Evolutionary conservation across 1,140 invertebrate genomes (phyloP), one percentile per base, ranked within the genome.

Genomic region (Neotoxoptera formosana): DNA sequence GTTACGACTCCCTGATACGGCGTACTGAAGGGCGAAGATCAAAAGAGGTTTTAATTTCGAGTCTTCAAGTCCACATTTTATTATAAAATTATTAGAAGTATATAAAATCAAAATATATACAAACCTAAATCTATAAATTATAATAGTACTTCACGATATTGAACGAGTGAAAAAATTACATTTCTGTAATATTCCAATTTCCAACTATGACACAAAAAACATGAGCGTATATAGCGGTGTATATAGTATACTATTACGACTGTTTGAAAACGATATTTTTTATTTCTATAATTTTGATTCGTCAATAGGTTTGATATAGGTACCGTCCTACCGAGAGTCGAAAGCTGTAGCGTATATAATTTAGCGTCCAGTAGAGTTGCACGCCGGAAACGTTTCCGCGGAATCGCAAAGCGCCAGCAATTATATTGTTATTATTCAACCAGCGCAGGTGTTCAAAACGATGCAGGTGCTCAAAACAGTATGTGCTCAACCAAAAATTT

Each of bases 381-480:
- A 76, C n/a, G 4, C 30, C n/a, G n/a, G n/a, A 76, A 76, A 76
- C 60, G 30, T n/a, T 30, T 67, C 60, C 25, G n/a, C 25, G n/a
- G n/a, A n/a, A 76, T 76, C 14, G 60, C 6, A 76, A 6, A n/a
- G 30, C 60, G n/a, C 17, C 30, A 2, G 60, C 14, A 76, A 76
- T n/a, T 76, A 76, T n/a, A 76, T 34, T 76, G 60, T 76, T 76
- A n/a, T 76, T n/a, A 76, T 76, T 76, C 30, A 76, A 76, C 60
- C n/a, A 6, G 1, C 30, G 14, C 60, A 76, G 60, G n/a, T 76
- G 60, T 30, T 76, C 60, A n/a, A 76, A 76, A 76, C 14, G 4
- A 76, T 76, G 30, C 60, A 67, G 60, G 60, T 67, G 60, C 60
- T 14, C 60, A 67, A 67, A 67, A 67, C 30, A 0, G 30, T n/a